Conservation (phyloP, 2,797 vertebrate genomes). For the Chelmon rostratus region DNA sequence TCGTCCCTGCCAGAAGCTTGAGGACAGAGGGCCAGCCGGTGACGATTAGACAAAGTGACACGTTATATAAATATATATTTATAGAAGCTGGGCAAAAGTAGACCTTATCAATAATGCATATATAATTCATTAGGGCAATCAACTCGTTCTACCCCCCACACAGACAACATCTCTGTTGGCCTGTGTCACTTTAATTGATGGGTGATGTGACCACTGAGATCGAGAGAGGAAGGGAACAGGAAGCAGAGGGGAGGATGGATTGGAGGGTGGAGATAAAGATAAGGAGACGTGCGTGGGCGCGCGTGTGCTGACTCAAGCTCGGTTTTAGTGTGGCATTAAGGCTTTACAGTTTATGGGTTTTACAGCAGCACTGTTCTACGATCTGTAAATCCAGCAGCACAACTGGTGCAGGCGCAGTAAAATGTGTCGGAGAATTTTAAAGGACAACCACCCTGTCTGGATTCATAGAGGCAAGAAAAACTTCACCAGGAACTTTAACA, state of each 20-base stretch:
- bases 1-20: conserved; percentile 52
- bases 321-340: conserved; percentile 62
- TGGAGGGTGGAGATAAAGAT: conserved; percentile 53
- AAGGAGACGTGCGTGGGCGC: conserved; percentile 45
- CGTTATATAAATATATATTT: conserved; percentile 71
- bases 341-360: conserved; percentile 60
- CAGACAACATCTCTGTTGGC: conserved; percentile 68
- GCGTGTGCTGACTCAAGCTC: conserved; percentile 66
- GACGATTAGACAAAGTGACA: conserved; percentile 70
- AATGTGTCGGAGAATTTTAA: conserved; percentile 29
- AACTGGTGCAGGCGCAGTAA: conserved; percentile 31
- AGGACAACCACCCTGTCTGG: conserved; percentile 13
- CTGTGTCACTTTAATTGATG: conserved; percentile 71
- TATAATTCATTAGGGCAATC: conserved; percentile 69
- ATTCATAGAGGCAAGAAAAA: conserved; percentile 17
- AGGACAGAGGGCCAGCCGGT: conserved; percentile 56
- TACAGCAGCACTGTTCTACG: conserved; percentile 42
- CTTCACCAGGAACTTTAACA: not conserved
- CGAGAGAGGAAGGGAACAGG: conserved; percentile 56
- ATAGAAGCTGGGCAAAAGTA: conserved; percentile 52
- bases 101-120: conserved; percentile 72
- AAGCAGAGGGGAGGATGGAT: conserved; percentile 29
- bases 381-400: conserved; percentile 43
- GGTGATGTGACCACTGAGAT: conserved; percentile 57
- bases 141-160: conserved; percentile 42